Evolutionary conservation across 2,888 invertebrate genomes (phyloP).

Genomic region (Hirtodrosophila duncani): DNA sequence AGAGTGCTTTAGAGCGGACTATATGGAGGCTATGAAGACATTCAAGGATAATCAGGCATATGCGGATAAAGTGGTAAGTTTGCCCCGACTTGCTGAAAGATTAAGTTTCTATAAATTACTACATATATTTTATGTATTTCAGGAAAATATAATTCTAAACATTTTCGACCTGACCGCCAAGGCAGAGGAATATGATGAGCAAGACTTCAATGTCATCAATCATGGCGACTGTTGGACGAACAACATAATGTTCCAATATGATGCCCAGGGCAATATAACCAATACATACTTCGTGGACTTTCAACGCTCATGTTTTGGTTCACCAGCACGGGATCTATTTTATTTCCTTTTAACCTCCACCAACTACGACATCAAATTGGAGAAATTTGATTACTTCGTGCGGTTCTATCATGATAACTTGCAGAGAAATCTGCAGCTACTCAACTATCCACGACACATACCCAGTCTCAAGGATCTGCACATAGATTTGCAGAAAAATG

Average conservation of each 20-base stretch:
- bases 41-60: constrained; percentile 23
- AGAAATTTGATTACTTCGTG: constrained; percentile 67
- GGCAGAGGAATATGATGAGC: constrained; percentile 27
- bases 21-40: background rate
- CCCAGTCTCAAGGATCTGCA: constrained; percentile 63
- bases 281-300: constrained; percentile 61
- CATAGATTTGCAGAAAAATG: constrained; percentile 55
- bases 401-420: constrained; percentile 64
- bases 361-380: constrained; percentile 48
- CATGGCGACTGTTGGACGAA: constrained; percentile 76
- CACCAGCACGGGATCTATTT: constrained; percentile 67
- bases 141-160: background rate
- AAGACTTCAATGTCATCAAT: constrained; percentile 58
- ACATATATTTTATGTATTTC: background rate
- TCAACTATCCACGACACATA: constrained; percentile 56
- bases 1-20: too few relatives aligned
- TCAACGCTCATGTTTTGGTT: constrained; percentile 69
- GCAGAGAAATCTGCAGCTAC: constrained; percentile 49
- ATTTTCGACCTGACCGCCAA: constrained; percentile 13
- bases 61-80: constrained; percentile 33
- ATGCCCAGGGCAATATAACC: constrained; percentile 45
- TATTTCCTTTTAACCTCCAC: constrained; percentile 64
- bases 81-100: background rate
- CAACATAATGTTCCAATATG: constrained; percentile 62
- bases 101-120: background rate